These are phyloP conservation scores for Idris sp. DNA, from an alignment of 1,140 invertebrate genomes.

Conservation along the genomic window DNA sequence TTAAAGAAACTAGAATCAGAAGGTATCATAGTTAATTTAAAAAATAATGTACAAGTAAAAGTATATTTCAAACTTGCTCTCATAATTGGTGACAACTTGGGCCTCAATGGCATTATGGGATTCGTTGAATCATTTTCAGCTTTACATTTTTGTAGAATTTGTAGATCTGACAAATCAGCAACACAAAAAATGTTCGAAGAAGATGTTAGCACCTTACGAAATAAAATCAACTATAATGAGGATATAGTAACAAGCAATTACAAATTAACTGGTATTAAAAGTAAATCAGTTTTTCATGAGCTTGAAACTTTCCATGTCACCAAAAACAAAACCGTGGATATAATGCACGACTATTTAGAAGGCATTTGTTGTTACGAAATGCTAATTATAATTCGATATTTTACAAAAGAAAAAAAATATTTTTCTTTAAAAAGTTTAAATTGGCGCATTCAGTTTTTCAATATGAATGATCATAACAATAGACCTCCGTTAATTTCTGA, in stretches of 20 bases:
- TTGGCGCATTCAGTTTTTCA: slow-evolving; percentile 16
- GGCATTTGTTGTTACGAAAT: slow-evolving; percentile 42
- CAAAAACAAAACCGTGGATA: slow-evolving; percentile 25
- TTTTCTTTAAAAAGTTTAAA: slow-evolving; percentile 33
- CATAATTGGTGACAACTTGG: slow-evolving; percentile 62
- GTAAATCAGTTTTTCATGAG: slow-evolving; percentile 20
- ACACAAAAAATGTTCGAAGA: slow-evolving; percentile 16
- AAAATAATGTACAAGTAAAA: slow-evolving; percentile 18
- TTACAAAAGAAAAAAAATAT: slow-evolving; percentile 28
- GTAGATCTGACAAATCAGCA: slow-evolving; percentile 40
- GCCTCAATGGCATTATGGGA: slow-evolving; percentile 49
- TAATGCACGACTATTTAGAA: slow-evolving; percentile 39
- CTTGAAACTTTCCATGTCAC: slow-evolving; percentile 31
- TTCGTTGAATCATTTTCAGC: slow-evolving; percentile 54
- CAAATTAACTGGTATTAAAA: slow-evolving; percentile 28
- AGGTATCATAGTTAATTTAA: slow-evolving; percentile 45
- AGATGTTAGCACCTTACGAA: slow-evolving; percentile 16
- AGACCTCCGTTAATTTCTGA: slow-evolving; percentile 13
- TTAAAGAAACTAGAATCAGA: slow-evolving; percentile 21
- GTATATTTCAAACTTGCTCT: slow-evolving; percentile 54
- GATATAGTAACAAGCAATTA: slow-evolving; percentile 7
- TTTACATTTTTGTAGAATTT: slow-evolving; percentile 59
- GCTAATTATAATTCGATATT: slow-evolving; percentile 21
- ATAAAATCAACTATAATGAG: slow-evolving; percentile 12
- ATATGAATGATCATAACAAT: slow-evolving; percentile 22